Evolutionary conservation across 2,888 invertebrate species (phyloP), one percentile per base, ranked within the genome.

Genomic region (Panopea generosa): DNA sequence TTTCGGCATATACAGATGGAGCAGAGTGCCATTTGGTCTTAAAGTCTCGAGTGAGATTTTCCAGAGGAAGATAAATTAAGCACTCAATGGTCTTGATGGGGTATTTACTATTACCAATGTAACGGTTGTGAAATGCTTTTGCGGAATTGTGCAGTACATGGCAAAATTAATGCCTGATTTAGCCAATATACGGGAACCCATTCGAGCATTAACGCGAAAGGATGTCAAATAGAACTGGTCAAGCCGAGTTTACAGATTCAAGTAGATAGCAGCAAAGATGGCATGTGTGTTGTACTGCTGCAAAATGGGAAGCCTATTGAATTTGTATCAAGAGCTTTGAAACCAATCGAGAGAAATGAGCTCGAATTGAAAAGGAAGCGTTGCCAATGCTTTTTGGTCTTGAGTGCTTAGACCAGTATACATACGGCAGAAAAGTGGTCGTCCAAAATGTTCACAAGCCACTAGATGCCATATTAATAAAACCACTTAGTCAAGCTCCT

Each of bases 311-410:
- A 63, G 22, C 81, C 83, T 0, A 52, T 80, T 2, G 77, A 83
- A 59, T 83, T 67, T 52, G 82, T 84, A 6, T 82, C 76, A 18
- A 40, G 82, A 6, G 57, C 76, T 7, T 56, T 86, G 20, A 73
- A 67, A 22, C 16, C 49, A 11, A 61, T 77, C 11, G 78, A 84
- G 60, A 45, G 62, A 27, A 78, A 78, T 86, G 80, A 83, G 82
- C 84, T 6, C 83, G 83, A 18, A 83, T 78, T n/a, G 84, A 84
- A 59, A 82, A 83, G 40, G 83, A 79, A 62, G 68, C 77, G 3
- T 45, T 75, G 18, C 26, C 74, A 0, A 55, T 79, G 1, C 47
- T 82, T 9, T 84, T 55, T 71, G 78, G 79, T 9, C 71, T 77
- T 1, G 82, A 83, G 33, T 62, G 77, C 14, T 84, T 84, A 52